These are phyloP conservation scores for Trachelipus rathkii DNA, from an alignment of 1,140 invertebrate genomes.

Conservation along the genomic window DNA sequence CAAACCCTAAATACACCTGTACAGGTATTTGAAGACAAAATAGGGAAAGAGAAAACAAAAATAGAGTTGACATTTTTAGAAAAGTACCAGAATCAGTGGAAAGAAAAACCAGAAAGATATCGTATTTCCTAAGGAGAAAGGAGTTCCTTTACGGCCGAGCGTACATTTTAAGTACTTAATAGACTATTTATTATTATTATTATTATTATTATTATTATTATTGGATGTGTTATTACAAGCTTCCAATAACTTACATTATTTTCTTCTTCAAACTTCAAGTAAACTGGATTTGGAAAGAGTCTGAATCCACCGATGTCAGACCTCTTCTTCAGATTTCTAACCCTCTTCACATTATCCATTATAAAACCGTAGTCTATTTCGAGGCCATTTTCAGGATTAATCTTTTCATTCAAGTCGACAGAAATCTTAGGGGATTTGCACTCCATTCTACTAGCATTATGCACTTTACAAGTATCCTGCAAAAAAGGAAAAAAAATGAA, in stretches of 20 bases:
- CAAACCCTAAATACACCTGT: too few relatives aligned
- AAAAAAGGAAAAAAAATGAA: conserved; percentile 42
- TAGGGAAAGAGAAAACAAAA: too few relatives aligned
- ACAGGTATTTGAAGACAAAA: too few relatives aligned
- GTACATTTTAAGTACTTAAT: too few relatives aligned
- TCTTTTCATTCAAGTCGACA: conserved; percentile 62
- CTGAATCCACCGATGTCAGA: conserved; percentile 63
- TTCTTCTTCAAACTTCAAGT: conserved; percentile 81
- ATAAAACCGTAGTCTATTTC: conserved; percentile 85
- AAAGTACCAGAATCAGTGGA: too few relatives aligned
- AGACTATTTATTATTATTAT: too few relatives aligned
- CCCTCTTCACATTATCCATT: conserved; percentile 85
- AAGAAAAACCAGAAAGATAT: too few relatives aligned
- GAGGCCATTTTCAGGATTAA: conserved; percentile 57
- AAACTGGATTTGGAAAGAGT: conserved; percentile 86
- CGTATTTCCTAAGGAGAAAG: too few relatives aligned
- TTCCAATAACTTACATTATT: conserved; percentile 40
- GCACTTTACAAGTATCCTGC: conserved; percentile 65
- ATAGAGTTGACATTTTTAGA: too few relatives aligned
- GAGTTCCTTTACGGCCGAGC: too few relatives aligned
- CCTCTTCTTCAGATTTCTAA: conserved; percentile 69
- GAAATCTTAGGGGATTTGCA: conserved; percentile 74
- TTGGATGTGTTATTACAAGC: too few relatives aligned
- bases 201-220: too few relatives aligned
- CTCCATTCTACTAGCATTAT: conserved; percentile 73